A percentile compares a stretch with the other conserved stretches of the same genome.
phyloP scores from a whole-genome alignment of 1,140 invertebrate genomes.

The Drosophila chauvacae region DNA sequence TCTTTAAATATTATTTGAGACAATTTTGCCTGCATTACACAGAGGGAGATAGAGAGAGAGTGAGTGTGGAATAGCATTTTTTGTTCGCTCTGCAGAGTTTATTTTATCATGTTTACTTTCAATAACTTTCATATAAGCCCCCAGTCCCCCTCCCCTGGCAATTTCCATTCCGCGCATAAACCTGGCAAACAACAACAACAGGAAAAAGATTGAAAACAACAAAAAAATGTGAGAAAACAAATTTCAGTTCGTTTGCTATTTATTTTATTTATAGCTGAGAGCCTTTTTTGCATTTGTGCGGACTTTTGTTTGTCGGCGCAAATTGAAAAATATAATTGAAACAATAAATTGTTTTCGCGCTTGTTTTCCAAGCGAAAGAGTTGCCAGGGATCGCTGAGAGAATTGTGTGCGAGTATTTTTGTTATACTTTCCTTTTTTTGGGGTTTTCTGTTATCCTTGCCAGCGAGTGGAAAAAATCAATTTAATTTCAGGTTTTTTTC shows the following conservation, averaged over 20 bases:
- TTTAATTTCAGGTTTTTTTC: conserved; percentile 48
- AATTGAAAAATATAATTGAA: conserved; percentile 83
- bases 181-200: conserved; percentile 45
- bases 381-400: conserved; percentile 31
- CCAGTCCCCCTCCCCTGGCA: background rate
- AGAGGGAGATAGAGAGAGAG: conserved; percentile 8
- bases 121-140: conserved; percentile 63
- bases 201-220: background rate
- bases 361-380: conserved; percentile 54
- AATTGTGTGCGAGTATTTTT: background rate
- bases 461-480: conserved; percentile 39
- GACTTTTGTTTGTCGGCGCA: conserved; percentile 78
- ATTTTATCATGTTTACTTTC: conserved; percentile 81
- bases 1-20: conserved; percentile 83
- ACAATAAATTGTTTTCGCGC: conserved; percentile 67
- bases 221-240: conserved; percentile 24
- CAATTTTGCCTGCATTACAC: conserved; percentile 71
- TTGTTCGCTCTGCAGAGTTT: conserved; percentile 36
- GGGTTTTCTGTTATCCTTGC: conserved; percentile 5
- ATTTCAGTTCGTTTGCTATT: conserved; percentile 64
- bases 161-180: conserved; percentile 62
- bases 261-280: conserved; percentile 78
- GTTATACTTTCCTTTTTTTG: background rate
- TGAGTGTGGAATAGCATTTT: conserved; percentile 58
- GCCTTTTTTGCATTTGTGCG: conserved; percentile 67